Evolutionary conservation across 2,888 invertebrate genomes (phyloP).

Genomic region (Limnephilus auricula): DNA sequence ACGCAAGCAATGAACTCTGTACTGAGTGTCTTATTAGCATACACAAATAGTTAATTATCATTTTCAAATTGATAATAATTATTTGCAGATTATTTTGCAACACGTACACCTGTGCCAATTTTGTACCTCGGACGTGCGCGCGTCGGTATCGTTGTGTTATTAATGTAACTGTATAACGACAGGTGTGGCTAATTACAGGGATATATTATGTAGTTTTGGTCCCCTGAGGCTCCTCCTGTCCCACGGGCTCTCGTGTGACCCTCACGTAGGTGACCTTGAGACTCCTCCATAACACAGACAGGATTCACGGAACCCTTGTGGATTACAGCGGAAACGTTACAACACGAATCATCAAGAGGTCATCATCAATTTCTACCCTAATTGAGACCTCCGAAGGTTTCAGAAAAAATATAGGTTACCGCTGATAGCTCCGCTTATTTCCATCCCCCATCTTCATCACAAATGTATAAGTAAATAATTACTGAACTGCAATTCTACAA

Average conservation of each 20-base stretch:
- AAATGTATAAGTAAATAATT: too few species aligned
- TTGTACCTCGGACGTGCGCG: neutral
- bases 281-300: neutral
- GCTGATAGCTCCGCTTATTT: too few species aligned
- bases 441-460: too few species aligned
- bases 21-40: neutral
- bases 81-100: neutral
- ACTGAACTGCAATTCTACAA: too few species aligned
- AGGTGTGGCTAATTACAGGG: slow-evolving; percentile 16
- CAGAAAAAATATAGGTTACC: too few species aligned
- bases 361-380: neutral
- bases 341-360: neutral
- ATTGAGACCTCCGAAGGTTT: too few species aligned
- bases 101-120: neutral
- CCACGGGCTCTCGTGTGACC: slow-evolving; percentile 5
- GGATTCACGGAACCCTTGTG: neutral
- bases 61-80: neutral
- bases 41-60: neutral
- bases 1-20: too few species aligned
- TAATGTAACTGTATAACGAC: neutral
- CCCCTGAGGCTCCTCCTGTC: neutral
- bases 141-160: neutral
- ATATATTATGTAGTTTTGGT: neutral
- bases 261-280: slow-evolving; percentile 6
- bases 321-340: neutral